Base-by-base conservation (phyloP, 2,113 vertebrate species). In the Microtus ochrogaster region DNA sequence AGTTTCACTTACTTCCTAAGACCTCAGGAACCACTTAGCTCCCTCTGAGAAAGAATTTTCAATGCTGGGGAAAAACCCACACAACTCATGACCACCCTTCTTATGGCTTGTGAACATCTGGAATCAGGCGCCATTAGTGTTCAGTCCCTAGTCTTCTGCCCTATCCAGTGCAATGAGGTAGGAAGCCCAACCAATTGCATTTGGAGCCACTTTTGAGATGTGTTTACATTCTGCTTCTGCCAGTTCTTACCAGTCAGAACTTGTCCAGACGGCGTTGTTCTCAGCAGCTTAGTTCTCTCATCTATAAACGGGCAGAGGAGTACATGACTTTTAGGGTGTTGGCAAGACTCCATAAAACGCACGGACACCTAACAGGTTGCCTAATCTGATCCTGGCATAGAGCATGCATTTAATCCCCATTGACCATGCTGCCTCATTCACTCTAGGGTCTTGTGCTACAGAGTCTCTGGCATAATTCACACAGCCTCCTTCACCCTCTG, bases 261-360 rank as follows among this genome's bases (percentile, higher is more conserved):
- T 90, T 79, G 70, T 79, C 39, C 8, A 76, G 94, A n/a, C 4
- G 8, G 68, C 28, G n/a, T 92, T 24, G 39, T 12, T 84, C 55
- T 52, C 36, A 52, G 22, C 88, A 52, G 33, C 90, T 92, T 52
- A 63, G 70, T 79, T 89, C 82, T 94, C 39, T 49, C 76, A 84
- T 63, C 28, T 94, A 39, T 84, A 83, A 94, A 90, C 77, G 66
- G 90, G 22, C 68, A 33, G 17, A 94, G 30, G 49, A 55, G 41
- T 44, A 33, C 58, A 74, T 94, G 10, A n/a, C 30, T 92, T 74
- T 41, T 49, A 94, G 11, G 30, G 7, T 68, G 28, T 94, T 47
- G 66, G 24, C 13, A 78, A 89, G n/a, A 84, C 24, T 82, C 76
- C 4, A 47, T 86, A 65, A 73, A 92, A 65, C 13, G 6, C 41